Percentiles rank a stretch among this genome's conserved stretches.
These are phyloP conservation scores for Pyrochroa serraticornis DNA, from an alignment of 2,888 invertebrate genomes.

Conservation along the genomic window DNA sequence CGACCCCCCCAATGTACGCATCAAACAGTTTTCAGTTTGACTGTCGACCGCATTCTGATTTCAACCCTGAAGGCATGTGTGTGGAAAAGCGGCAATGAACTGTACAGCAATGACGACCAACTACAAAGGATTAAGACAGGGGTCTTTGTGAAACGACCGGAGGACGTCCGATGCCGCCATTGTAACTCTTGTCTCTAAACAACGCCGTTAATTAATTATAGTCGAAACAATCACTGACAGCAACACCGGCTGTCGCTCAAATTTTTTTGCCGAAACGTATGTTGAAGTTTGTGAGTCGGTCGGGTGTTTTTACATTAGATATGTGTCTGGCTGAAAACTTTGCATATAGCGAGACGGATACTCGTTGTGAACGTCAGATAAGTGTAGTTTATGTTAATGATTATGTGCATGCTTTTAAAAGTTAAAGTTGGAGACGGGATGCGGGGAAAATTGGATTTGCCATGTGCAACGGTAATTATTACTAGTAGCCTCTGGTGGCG, in stretches of 20 bases:
- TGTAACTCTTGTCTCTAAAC: slow-evolving; percentile 35
- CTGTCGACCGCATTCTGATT: slow-evolving; percentile 1
- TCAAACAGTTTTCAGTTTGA: slow-evolving; percentile 1
- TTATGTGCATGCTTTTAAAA: slow-evolving; percentile 55
- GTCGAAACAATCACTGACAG: slow-evolving; percentile 42
- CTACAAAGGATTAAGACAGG: slow-evolving; percentile 44
- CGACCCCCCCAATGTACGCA: neutral
- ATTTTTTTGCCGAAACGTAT: no score
- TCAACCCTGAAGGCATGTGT: neutral
- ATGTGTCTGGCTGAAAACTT: slow-evolving; percentile 21
- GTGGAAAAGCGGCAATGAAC: slow-evolving; percentile 1
- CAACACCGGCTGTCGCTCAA: slow-evolving; percentile 40
- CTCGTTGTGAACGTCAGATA: slow-evolving; percentile 50
- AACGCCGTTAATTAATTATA: slow-evolving; percentile 48
- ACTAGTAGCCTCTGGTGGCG: slow-evolving; percentile 52
- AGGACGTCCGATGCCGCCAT: slow-evolving; percentile 34
- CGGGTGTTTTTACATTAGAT: neutral
- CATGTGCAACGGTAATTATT: slow-evolving; percentile 50
- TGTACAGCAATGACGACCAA: slow-evolving; percentile 10
- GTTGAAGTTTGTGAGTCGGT: no score
- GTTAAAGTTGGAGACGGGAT: slow-evolving; percentile 44
- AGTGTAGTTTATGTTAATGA: slow-evolving; percentile 55
- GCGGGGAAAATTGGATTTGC: slow-evolving; percentile 42
- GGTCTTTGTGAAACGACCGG: slow-evolving; percentile 44
- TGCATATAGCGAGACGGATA: slow-evolving; percentile 48